phyloP scores from a whole-genome alignment of 2,797 vertebrate species.

The Galago senegalensis region DNA sequence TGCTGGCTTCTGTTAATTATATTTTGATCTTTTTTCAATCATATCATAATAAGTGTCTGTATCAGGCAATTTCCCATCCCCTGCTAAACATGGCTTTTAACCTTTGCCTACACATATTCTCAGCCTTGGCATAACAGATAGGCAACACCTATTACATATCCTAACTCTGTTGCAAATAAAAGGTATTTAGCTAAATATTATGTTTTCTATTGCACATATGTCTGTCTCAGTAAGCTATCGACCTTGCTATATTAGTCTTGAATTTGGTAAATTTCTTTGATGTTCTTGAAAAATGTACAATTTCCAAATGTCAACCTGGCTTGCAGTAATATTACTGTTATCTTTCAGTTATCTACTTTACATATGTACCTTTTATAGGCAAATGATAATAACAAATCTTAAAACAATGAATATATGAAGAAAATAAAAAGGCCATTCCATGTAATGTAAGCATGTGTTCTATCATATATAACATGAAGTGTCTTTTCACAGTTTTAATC shows the following conservation, averaged over 20 bases:
- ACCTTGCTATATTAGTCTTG: background rate
- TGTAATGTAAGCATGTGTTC: background rate
- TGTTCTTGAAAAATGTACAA: background rate
- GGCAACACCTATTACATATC: background rate
- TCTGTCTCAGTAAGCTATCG: background rate
- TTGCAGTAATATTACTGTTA: background rate
- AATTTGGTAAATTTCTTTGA: background rate
- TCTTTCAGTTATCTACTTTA: slow-evolving; percentile 33
- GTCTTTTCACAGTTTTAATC: slow-evolving; percentile 1
- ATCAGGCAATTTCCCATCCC: background rate
- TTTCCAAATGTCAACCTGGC: background rate
- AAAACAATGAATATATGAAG: background rate
- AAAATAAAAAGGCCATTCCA: background rate
- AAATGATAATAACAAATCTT: background rate
- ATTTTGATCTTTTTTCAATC: background rate
- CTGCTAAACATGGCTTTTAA: background rate
- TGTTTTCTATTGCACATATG: background rate
- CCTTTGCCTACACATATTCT: background rate
- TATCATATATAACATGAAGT: background rate
- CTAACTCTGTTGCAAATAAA: background rate
- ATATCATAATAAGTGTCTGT: background rate
- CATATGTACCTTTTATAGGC: background rate
- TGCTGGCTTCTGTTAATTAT: background rate
- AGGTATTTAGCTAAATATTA: background rate
- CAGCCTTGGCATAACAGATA: background rate